Percentiles rank a stretch among this genome's conserved stretches.
These are phyloP conservation scores for Drosophila virilis DNA, from an alignment of 1,140 invertebrate genomes.

Conservation along the genomic window DNA sequence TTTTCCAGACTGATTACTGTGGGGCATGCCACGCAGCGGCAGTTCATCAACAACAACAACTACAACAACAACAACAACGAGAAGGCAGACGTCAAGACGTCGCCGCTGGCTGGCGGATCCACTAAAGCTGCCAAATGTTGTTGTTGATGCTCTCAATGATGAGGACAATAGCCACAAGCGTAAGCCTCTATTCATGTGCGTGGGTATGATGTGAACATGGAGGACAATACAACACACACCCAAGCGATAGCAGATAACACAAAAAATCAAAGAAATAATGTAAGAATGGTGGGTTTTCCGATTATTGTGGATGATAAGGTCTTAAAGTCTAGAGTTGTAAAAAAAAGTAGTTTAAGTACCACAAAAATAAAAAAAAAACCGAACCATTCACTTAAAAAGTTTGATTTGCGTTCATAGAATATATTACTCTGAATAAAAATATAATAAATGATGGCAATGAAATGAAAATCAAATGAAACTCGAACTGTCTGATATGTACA, in stretches of 20 bases:
- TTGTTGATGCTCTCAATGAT: constrained; percentile 46
- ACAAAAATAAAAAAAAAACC: neutral
- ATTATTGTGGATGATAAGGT: neutral
- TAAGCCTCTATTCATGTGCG: constrained; percentile 1
- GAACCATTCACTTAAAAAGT: too few species aligned
- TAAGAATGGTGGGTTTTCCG: neutral
- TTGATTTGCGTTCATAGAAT: neutral
- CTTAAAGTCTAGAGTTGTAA: neutral
- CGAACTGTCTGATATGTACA: too few species aligned
- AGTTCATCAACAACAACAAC: constrained; percentile 57
- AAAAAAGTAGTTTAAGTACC: neutral
- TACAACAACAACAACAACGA: neutral
- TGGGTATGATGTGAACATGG: neutral
- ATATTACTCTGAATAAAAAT: neutral
- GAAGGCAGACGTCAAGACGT: constrained; percentile 40
- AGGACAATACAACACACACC: neutral
- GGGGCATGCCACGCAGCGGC: constrained; percentile 49
- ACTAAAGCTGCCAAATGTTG: constrained; percentile 54
- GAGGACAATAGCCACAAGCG: constrained; percentile 39
- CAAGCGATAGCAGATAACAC: neutral
- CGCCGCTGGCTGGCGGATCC: constrained; percentile 14
- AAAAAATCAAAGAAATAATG: constrained; percentile 8
- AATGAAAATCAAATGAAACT: too few species aligned
- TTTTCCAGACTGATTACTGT: constrained; percentile 71
- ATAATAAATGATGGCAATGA: neutral